These are phyloP conservation scores for Alcis repandata DNA, from an alignment of 2,888 invertebrate species.

Conservation along the genomic window DNA sequence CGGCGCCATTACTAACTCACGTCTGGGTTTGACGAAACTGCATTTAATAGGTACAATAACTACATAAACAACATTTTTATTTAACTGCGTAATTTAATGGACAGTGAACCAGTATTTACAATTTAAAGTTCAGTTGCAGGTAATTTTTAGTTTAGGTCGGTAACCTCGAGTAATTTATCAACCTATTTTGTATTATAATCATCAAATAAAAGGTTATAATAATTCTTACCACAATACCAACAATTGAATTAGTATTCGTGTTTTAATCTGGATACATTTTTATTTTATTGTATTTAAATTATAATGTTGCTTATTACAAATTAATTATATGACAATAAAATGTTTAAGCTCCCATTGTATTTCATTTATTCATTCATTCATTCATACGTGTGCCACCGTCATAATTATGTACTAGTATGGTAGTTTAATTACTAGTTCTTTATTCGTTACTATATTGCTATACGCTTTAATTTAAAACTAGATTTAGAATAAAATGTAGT, in stretches of 20 bases:
- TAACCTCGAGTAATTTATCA: constrained; percentile 32
- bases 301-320: too few species aligned
- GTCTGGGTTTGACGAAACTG: constrained; percentile 51
- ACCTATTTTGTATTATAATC: constrained; percentile 31
- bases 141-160: constrained; percentile 40
- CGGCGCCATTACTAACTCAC: constrained; percentile 41
- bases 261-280: constrained; percentile 9
- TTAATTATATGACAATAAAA: too few species aligned
- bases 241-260: constrained; percentile 17
- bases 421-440: too few species aligned
- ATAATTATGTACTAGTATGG: too few species aligned
- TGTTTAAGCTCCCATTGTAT: too few species aligned
- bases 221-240: constrained; percentile 28
- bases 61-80: constrained; percentile 52
- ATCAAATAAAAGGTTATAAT: constrained; percentile 24
- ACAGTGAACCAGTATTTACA: constrained; percentile 65
- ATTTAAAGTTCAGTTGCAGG: constrained; percentile 50
- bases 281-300: not conserved
- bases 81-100: constrained; percentile 58
- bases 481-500: too few species aligned
- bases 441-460: too few species aligned
- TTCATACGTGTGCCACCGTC: too few species aligned
- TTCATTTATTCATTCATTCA: too few species aligned
- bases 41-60: constrained; percentile 55
- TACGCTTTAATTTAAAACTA: too few species aligned